Percentiles rank a stretch among this genome's conserved stretches.
phyloP scores from a whole-genome alignment of 1,140 invertebrate genomes.

The Pteromalus puparum region DNA sequence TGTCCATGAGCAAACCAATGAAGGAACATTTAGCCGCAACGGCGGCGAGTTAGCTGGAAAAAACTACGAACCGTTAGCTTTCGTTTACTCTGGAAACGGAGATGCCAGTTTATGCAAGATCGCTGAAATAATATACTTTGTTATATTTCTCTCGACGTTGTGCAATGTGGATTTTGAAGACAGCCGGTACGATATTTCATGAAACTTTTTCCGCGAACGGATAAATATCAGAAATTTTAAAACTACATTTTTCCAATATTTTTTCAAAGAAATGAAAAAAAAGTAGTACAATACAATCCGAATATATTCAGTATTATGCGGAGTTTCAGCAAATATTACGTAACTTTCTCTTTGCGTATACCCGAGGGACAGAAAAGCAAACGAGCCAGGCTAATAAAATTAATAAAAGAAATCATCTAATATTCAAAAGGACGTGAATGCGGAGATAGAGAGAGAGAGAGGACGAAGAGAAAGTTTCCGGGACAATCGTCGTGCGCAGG shows the following conservation, averaged over 20 bases:
- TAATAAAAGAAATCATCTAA: slow-evolving; percentile 1
- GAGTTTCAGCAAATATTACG: too few relatives aligned
- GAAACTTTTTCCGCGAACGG: too few relatives aligned
- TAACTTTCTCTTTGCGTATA: too few relatives aligned
- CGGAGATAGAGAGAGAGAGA: background rate
- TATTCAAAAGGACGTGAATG: background rate
- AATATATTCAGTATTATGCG: too few relatives aligned
- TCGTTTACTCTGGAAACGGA: background rate
- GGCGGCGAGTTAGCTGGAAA: background rate
- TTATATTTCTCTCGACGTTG: too few relatives aligned
- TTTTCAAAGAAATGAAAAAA: too few relatives aligned
- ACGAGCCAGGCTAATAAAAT: background rate
- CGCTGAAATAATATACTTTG: background rate
- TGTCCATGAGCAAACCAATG: slow-evolving; percentile 36
- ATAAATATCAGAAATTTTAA: too few relatives aligned
- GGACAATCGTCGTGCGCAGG: slow-evolving; percentile 61
- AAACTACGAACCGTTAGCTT: background rate
- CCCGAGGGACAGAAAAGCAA: background rate
- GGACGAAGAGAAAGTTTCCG: background rate
- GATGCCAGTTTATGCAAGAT: background rate
- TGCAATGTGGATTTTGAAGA: too few relatives aligned
- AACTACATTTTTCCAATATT: too few relatives aligned
- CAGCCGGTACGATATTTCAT: too few relatives aligned
- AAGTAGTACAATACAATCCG: too few relatives aligned
- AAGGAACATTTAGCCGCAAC: background rate